Percentiles rank a stretch among this genome's conserved stretches.
phyloP scores from a whole-genome alignment of 2,113 vertebrate species.

The Anolis sagrei region DNA sequence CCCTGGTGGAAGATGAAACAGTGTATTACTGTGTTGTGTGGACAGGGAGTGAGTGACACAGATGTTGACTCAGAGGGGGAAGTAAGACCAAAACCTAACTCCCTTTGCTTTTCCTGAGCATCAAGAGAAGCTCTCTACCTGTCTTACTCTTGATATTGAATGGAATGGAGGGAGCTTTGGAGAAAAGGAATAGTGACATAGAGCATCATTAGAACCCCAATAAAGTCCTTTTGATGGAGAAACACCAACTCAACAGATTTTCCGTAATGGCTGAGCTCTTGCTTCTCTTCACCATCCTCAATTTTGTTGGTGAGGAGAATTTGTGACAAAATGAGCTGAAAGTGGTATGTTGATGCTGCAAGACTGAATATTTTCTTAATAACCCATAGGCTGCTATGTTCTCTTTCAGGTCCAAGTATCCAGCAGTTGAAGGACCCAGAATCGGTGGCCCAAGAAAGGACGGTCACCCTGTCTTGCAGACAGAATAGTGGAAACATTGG shows the following conservation, averaged over 20 bases:
- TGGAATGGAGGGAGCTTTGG: too few species aligned
- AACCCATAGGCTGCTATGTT: background rate
- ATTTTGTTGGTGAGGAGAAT: conserved; percentile 4
- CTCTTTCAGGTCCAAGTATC: conserved; percentile 1
- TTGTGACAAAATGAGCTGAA: background rate
- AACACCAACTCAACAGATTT: too few species aligned
- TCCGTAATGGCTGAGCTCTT: background rate
- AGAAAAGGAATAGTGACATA: too few species aligned
- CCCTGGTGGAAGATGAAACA: background rate
- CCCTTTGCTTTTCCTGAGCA: background rate
- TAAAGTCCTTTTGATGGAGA: too few species aligned
- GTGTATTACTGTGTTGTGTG: conserved; percentile 4
- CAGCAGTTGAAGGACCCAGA: conserved; percentile 27
- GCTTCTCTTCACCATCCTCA: background rate
- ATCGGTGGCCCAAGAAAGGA: conserved; percentile 2
- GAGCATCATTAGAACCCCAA: too few species aligned
- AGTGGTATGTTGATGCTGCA: too few species aligned
- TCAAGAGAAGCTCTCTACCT: too few species aligned
- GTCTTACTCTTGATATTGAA: too few species aligned
- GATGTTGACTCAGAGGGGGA: background rate
- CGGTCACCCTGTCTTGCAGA: conserved; percentile 17
- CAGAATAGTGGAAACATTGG: background rate
- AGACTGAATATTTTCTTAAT: background rate
- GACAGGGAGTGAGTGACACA: background rate
- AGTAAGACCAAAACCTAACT: background rate